Evolutionary conservation across 2,797 vertebrate genomes (phyloP).

Genomic region (Denticeps clupeoides): DNA sequence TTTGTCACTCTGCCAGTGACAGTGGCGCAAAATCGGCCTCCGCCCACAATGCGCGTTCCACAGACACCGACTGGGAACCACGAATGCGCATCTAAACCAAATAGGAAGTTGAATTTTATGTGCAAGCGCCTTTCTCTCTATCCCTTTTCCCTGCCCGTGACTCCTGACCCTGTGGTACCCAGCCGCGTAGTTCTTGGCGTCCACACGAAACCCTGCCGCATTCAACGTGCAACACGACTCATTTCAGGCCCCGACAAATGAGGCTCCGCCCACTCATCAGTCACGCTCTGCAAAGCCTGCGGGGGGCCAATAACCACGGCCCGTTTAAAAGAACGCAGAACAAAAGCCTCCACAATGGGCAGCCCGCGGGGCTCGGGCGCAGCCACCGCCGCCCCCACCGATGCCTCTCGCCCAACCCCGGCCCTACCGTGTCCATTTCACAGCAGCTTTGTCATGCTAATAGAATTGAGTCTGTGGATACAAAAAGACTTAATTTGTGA

Average conservation of each 20-base stretch:
- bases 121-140: slow-evolving; percentile 23
- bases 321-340: slow-evolving; percentile 77
- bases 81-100: not conserved
- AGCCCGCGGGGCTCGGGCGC: slow-evolving; percentile 51
- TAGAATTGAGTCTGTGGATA: slow-evolving; percentile 85
- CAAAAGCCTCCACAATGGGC: slow-evolving; percentile 76
- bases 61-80: not conserved
- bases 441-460: slow-evolving; percentile 92
- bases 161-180: slow-evolving; percentile 62
- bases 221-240: slow-evolving; percentile 75
- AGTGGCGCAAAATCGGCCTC: slow-evolving; percentile 22
- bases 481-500: slow-evolving; percentile 93
- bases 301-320: slow-evolving; percentile 82
- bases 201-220: slow-evolving; percentile 62
- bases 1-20: not conserved
- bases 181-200: slow-evolving; percentile 62
- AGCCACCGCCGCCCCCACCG: slow-evolving; percentile 40
- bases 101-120: not conserved
- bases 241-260: slow-evolving; percentile 82
- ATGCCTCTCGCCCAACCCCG: slow-evolving; percentile 33
- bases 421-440: slow-evolving; percentile 87
- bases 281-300: slow-evolving; percentile 78
- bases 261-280: slow-evolving; percentile 81
- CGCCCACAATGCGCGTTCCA: slow-evolving; percentile 12
- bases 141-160: slow-evolving; percentile 41